Evolutionary conservation across 2,888 invertebrate species (phyloP), one percentile per base, ranked within the genome.

Genomic region (Rotaria macrura): DNA sequence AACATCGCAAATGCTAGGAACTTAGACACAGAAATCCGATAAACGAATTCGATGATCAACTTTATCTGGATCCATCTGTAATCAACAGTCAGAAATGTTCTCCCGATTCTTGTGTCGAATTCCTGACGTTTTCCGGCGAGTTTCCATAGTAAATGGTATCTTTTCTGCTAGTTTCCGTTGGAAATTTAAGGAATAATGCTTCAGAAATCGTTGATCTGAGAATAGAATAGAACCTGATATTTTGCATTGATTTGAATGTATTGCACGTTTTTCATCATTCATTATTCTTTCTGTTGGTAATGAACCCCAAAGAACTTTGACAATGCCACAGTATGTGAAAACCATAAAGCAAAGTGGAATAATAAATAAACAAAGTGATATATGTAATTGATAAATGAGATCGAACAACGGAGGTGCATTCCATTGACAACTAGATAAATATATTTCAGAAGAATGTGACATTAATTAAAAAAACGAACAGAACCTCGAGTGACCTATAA

Each of bases 321-420:
- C 72, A 29, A 86, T 84, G 43, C 86, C 74, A 29, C 55, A 25
- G 49, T 86, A 86, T 3, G 86, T 86, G 38, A 84, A 84, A 34
- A 86, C 84, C 38, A 86, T 86, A 34, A 86, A 83, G 79, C 79
- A 43, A 74, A 86, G 74, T 25, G 86, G 86, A 17, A 86, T 55
- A 20, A 86, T 74, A 57, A 84, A 86, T 79, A 86, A 85, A 74
- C 84, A 84, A n/a, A 84, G 25, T 55, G 84, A 84, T 83, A 84
- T 86, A 5, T 79, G 79, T 43, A 79, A n/a, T 79, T 79, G 79
- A 79, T 79, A 79, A 25, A 79, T n/a, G 25, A 79, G 43, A 79
- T 79, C 79, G 12, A n/a, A 79, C 1, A 79, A n/a, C 12, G 79
- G 79, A 79, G 23, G 40, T 12, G 79, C n/a, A 43, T 43, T 6